A percentile compares a stretch with the other conserved stretches of the same genome.
Conservation (phyloP, 2,888 invertebrate genomes). For the Chirona hameri region DNA sequence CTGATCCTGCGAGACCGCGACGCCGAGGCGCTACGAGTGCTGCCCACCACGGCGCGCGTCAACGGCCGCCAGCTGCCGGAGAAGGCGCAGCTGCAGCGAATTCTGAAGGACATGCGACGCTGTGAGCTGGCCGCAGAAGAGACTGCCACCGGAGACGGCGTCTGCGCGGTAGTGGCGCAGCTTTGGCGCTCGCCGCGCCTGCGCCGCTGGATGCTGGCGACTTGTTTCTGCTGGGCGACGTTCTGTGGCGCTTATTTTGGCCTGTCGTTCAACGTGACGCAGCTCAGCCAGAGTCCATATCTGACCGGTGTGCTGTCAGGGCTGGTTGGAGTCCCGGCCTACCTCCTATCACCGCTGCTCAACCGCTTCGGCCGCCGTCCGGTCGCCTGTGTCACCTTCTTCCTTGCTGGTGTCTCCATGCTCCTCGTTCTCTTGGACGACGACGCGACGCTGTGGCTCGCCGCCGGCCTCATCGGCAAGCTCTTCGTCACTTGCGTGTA, state of each 20-base stretch:
- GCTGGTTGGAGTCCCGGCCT: background rate
- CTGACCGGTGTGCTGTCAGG: background rate
- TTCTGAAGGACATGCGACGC: background rate
- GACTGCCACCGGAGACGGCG: background rate
- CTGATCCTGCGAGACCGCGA: slow-evolving; percentile 63
- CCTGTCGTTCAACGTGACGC: background rate
- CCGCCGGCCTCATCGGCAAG: background rate
- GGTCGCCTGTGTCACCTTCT: background rate
- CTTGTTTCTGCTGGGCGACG: background rate
- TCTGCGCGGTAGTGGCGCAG: slow-evolving; percentile 48
- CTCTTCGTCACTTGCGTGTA: background rate
- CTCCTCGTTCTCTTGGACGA: background rate
- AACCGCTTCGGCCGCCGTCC: background rate
- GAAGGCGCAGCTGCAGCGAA: slow-evolving; percentile 34
- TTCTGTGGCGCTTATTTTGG: background rate
- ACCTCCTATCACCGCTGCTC: background rate
- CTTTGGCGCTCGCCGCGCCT: slow-evolving; percentile 66
- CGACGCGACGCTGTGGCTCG: background rate
- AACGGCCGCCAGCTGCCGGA: slow-evolving; percentile 44
- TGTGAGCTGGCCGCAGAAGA: too few species aligned
- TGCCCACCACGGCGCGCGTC: slow-evolving; percentile 60
- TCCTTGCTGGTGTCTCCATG: background rate
- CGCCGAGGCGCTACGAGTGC: slow-evolving; percentile 58
- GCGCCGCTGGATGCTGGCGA: slow-evolving; percentile 47
- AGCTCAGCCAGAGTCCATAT: background rate